Evolutionary conservation across 2,797 vertebrate species (phyloP), one percentile per base, ranked within the genome.

Genomic region (Sebastes aleutianus): DNA sequence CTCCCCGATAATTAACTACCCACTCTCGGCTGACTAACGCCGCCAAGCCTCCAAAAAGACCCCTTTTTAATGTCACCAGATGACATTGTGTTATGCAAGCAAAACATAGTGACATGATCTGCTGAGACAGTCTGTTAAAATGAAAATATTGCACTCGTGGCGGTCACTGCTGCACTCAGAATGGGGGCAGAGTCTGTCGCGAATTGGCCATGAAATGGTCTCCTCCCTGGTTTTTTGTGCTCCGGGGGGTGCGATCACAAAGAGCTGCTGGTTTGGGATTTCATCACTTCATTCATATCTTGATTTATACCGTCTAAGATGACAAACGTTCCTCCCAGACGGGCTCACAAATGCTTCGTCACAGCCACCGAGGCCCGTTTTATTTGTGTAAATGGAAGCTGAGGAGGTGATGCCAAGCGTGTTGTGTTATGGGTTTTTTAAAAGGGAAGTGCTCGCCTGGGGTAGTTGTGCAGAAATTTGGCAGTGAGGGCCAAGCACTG

Each of bases 1-100:
- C 92, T 90, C 90, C 88, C 90, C 82, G 85, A 93, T 91, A 95
- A 95, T 95, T 94, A 94, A 85, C 92, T 88, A 85, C 92, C 91
- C 90, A 92, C 93, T 92, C 92, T 86, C 47, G 56, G 87, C 86
- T 91, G 90, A 93, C 87, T 89, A 91, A 90, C 80, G 88, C 83
- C 29, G 47, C 85, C 12, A 16, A 91, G 86, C 75, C 72, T 88
- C 86, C 75, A 93, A 68, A 93, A 89, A 92, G 84, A 84, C 85
- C 87, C 88, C 82, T 79, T 91, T 90, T 89, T 92, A 91, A 93
- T 92, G 89, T 91, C 90, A 93, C 88, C 85, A 88, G 85, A 93
- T 91, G 91, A 93, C 92, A 91, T 75, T 61, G 86, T 74, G 89
- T 94, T 92, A 93, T 85, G 85, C 86, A 94, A 93, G 91, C 82